phyloP scores from a whole-genome alignment of 2,113 vertebrate genomes.

The Columba janthina region DNA sequence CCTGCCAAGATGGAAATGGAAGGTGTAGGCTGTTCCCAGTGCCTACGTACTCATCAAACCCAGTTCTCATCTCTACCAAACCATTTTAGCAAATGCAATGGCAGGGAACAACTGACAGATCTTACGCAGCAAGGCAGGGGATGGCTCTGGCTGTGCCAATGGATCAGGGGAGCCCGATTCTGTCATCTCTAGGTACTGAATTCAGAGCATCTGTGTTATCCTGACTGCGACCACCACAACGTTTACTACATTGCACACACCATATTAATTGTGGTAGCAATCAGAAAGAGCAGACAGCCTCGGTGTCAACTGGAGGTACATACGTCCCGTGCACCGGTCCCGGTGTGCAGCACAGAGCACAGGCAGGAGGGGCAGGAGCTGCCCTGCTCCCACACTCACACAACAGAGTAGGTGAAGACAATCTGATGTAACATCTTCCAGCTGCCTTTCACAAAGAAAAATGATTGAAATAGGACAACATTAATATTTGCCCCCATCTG shows the following conservation, averaged over 20 bases:
- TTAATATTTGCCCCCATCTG: background rate
- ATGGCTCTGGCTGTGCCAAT: background rate
- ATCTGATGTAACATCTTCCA: background rate
- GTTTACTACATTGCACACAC: background rate
- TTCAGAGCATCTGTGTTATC: background rate
- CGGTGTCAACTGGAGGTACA: fast-evolving
- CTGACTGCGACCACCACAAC: fast-evolving
- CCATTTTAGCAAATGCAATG: background rate
- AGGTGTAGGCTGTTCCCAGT: background rate
- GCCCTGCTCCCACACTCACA: background rate
- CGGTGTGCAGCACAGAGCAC: fast-evolving
- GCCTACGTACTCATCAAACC: background rate
- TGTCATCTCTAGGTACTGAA: background rate
- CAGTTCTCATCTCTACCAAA: background rate
- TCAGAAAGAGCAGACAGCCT: background rate
- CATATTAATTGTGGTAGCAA: background rate
- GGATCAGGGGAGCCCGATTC: background rate
- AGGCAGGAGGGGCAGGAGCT: background rate
- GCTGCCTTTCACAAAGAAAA: background rate
- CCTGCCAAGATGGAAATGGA: slow-evolving; percentile 26
- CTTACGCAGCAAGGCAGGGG: background rate
- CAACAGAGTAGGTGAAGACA: background rate
- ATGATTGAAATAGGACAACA: background rate
- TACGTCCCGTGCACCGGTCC: background rate
- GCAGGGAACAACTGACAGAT: background rate